Base-by-base conservation (phyloP, 1,140 invertebrate genomes). In the Phenacoccus solenopsis region DNA sequence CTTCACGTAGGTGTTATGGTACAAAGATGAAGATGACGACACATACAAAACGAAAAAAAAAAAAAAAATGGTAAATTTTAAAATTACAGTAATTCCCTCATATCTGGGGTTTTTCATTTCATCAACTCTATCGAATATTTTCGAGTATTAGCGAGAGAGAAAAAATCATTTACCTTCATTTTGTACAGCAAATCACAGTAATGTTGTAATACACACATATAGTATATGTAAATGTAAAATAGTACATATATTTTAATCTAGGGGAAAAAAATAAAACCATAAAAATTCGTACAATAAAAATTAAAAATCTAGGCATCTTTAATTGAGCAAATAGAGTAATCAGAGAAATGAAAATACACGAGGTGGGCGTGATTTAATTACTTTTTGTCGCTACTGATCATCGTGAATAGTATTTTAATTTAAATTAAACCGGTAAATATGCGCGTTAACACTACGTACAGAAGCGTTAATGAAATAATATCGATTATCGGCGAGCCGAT, bases 271-370 rank as follows among this genome's bases (percentile, higher is more conserved):
- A 64, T 10, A 64, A 24, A 24, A 25, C 13, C 21, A 24, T 64
- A 64, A 64, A 64, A 64, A 64, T 64, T 64, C 25, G 59, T 64
- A 64, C 59, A 20, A 64, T 27, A 64, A 64, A 64, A 25, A 64
- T 64, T 24, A 64, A 64, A 64, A 64, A 64, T 64, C 59, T 64
- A 64, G 59, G 59, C 59, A 64, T 64, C 59, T 24, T 64, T 20
- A 24, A 64, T 64, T 64, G 59, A 64, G 59, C 59, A 64, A 64
- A 64, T 64, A 64, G 59, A 27, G 59, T 64, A 25, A 64, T 64
- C 59, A 64, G 25, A 64, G 25, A 64, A 64, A 64, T 25, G 4
- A 64, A 25, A 64, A 64, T 64, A 64, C n/a, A 38, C 25, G 16
- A 64, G 59, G 59, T 64, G 59, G 56, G 56, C 13, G 38, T 2